Conservation (phyloP, 2,113 vertebrate genomes). For the Jaculus jaculus region DNA sequence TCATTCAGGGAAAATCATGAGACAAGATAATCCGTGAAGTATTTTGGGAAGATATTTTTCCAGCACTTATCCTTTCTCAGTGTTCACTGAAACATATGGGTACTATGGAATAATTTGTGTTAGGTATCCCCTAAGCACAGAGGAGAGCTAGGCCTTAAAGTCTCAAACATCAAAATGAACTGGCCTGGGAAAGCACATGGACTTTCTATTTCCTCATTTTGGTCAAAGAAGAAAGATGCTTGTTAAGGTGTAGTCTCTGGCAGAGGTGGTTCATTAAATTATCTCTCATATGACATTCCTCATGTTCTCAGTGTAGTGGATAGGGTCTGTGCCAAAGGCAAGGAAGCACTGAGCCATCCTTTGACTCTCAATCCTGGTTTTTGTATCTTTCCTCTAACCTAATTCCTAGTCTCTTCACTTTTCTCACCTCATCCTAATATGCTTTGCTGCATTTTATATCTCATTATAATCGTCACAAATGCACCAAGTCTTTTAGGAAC, state of each 20-base stretch:
- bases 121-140: background rate
- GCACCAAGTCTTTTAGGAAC: conserved; percentile 25
- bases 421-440: background rate
- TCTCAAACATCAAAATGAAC: background rate
- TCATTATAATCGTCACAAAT: conserved; percentile 27
- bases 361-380: background rate
- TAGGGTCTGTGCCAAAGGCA: background rate
- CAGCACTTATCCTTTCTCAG: background rate
- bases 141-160: background rate
- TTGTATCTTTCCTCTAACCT: background rate
- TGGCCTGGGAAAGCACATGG: background rate
- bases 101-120: background rate
- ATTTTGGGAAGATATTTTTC: conserved; percentile 47
- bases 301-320: background rate
- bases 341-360: accelerated
- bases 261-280: conserved; percentile 66
- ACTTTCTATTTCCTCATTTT: conserved; percentile 28
- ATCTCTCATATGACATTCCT: conserved; percentile 36
- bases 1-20: conserved; percentile 21
- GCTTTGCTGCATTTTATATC: conserved; percentile 10
- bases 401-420: background rate
- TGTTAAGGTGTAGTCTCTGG: conserved; percentile 48
- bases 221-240: conserved; percentile 56
- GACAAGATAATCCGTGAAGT: conserved; percentile 23
- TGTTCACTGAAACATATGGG: conserved; percentile 14